phyloP scores from a whole-genome alignment of 2,888 invertebrate genomes.

The Caenorhabditis imperialis region DNA sequence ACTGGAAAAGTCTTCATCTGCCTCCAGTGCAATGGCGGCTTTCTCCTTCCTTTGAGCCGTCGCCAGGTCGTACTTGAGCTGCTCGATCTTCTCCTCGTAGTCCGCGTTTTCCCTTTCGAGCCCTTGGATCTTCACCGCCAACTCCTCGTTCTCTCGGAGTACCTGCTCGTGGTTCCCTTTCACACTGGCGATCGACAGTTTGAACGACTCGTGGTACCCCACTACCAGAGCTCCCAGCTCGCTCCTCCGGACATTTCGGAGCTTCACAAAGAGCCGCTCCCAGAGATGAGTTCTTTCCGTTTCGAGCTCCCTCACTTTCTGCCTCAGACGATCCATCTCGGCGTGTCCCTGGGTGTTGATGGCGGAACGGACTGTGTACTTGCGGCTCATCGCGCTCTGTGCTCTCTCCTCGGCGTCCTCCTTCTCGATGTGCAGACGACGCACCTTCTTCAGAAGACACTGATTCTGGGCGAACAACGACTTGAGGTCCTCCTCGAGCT shows the following conservation, averaged over 20 bases:
- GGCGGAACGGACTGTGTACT: slow-evolving; percentile 9
- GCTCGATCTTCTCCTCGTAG: slow-evolving; percentile 14
- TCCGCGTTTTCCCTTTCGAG: slow-evolving; percentile 22
- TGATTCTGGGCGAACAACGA: slow-evolving; percentile 18
- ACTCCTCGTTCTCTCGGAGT: slow-evolving; percentile 32
- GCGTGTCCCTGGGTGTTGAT: slow-evolving; percentile 22
- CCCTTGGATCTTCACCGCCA: slow-evolving; percentile 22
- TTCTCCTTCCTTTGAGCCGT: too few relatives aligned
- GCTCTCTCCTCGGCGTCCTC: slow-evolving; percentile 41
- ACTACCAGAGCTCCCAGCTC: slow-evolving; percentile 27
- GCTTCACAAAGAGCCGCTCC: slow-evolving; percentile 29
- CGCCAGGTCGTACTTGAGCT: slow-evolving; percentile 21
- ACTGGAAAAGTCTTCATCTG: too few relatives aligned
- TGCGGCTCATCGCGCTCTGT: slow-evolving; percentile 14
- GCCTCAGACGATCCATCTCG: slow-evolving; percentile 24
- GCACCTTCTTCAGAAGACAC: slow-evolving; percentile 6
- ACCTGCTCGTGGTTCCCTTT: slow-evolving; percentile 16
- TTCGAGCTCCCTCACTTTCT: slow-evolving; percentile 23
- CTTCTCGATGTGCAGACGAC: slow-evolving; percentile 29
- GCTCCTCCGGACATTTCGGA: slow-evolving; percentile 17
- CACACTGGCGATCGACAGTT: slow-evolving; percentile 25
- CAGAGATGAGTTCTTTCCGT: slow-evolving; percentile 28
- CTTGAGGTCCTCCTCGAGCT: slow-evolving; percentile 35
- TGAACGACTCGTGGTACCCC: slow-evolving; percentile 38
- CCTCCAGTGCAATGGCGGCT: too few relatives aligned